phyloP scores from a whole-genome alignment of 2,888 invertebrate genomes.

The Acanthosepion lycidas region DNA sequence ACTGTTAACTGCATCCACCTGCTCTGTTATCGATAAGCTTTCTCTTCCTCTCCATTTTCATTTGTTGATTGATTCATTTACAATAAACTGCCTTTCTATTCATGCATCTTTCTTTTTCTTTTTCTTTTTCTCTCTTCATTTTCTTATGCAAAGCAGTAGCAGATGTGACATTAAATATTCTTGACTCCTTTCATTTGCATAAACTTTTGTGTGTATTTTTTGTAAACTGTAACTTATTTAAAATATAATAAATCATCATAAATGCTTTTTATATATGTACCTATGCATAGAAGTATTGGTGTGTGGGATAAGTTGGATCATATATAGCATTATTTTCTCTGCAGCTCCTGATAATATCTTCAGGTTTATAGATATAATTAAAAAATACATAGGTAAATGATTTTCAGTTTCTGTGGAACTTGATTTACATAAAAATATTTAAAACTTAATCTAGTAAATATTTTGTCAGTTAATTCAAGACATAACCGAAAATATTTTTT shows the following conservation, averaged over 20 bases:
- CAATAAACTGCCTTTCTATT: not conserved
- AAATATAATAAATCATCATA: too few relatives aligned
- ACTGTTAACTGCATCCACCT: not conserved
- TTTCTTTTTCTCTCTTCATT: not conserved
- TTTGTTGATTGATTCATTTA: not conserved
- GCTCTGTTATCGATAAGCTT: not conserved
- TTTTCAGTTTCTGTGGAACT: too few relatives aligned
- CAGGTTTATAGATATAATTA: not conserved
- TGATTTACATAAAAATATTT: too few relatives aligned
- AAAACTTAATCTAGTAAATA: too few relatives aligned
- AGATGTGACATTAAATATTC: constrained; percentile 6
- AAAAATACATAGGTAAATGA: too few relatives aligned
- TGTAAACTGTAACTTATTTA: too few relatives aligned
- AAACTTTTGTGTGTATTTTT: not conserved
- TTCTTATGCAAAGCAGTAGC: not conserved
- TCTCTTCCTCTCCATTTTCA: not conserved
- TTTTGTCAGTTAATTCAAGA: too few relatives aligned
- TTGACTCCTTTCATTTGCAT: not conserved
- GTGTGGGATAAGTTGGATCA: not conserved
- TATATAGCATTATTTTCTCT: not conserved
- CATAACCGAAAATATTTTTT: too few relatives aligned
- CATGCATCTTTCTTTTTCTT: not conserved
- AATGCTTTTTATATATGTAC: too few relatives aligned
- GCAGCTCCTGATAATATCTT: not conserved
- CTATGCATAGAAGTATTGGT: too few relatives aligned